Evolutionary conservation across 2,888 invertebrate genomes (phyloP), one percentile per base, ranked within the genome.

Genomic region (Trissolcus japonicus): DNA sequence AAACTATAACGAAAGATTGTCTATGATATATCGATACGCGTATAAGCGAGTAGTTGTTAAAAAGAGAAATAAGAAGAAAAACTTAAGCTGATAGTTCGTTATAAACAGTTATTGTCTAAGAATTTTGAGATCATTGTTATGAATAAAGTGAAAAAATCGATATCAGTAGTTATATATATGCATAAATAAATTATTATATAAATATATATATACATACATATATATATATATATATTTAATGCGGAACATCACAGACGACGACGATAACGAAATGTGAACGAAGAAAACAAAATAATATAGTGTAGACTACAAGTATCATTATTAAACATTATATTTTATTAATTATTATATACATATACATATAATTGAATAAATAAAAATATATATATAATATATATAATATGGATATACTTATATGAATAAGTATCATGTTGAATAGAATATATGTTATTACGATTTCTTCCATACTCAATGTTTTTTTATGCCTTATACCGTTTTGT

Each of bases 291-390:
- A 71, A 73, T 71, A 65, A 74, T 74, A 74, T 74, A 74, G 66
- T 61, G 66, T 67, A 67, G 74, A 75, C 75, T 68, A 74, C 74
- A 63, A 59, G 56, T 86, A 86, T 85, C 82, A 86, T 86, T 86
- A 85, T 83, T 86, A 82, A 83, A 86, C 85, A 85, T 86, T 86
- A 87, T 87, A 87, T 86, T 87, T 87, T 87, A 87, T 84, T 86
- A 86, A 86, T 87, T 85, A 74, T 85, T 83, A 86, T 84, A 83
- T 84, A 83, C 83, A 80, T 82, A 82, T 71, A 81, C 78, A 83
- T 82, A 63, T 71, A 50, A 61, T 62, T 62, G 51, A 71, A 71
- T 68, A 25, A 57, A 55, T 46, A 56, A 56, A 51, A 16, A 57
- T 80, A 84, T 81, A 83, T 82, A 86, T 82, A 83, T 83, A 86